Evolutionary conservation across 37 sponge, comb jelly and placozoan genomes (phyloP).

Genomic region (Lycopodina hypogea): DNA sequence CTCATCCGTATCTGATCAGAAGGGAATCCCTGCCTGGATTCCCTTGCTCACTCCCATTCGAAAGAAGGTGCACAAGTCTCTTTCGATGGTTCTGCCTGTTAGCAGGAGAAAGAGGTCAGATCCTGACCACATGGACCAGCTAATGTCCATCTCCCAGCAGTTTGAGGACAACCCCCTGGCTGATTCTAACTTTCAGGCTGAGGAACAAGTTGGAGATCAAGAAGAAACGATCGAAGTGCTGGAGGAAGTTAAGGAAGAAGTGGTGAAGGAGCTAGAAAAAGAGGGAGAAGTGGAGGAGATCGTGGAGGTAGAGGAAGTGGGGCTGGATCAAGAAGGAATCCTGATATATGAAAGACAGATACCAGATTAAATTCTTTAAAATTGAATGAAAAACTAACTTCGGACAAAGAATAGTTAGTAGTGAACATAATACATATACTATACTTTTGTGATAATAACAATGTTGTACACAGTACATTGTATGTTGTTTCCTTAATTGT

Average conservation of each 20-base stretch:
- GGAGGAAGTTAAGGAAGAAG: not conserved
- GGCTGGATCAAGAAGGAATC: not conserved
- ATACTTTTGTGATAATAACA: no score
- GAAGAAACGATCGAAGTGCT: not conserved
- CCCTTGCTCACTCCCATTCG: not conserved
- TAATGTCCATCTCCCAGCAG: constrained; percentile 20
- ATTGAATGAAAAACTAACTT: no score
- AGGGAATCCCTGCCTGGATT: no score
- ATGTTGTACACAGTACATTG: no score
- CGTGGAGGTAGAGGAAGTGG: not conserved
- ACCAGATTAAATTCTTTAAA: no score
- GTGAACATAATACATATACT: no score
- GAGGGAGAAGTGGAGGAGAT: not conserved
- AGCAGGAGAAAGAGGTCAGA: not conserved
- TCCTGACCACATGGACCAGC: constrained; percentile 3
- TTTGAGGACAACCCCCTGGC: constrained; percentile 31
- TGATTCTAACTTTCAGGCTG: not conserved
- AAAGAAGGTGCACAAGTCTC: constrained; percentile 1
- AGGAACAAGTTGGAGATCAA: not conserved
- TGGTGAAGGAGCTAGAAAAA: not conserved
- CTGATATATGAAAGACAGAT: no score
- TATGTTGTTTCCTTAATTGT: no score
- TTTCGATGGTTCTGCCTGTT: not conserved
- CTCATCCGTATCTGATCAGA: not conserved
- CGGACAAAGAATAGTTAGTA: no score